Percentiles rank a stretch among this genome's conserved stretches.
Conservation (phyloP, 2,888 invertebrate species). For the Pammene fasciana region DNA sequence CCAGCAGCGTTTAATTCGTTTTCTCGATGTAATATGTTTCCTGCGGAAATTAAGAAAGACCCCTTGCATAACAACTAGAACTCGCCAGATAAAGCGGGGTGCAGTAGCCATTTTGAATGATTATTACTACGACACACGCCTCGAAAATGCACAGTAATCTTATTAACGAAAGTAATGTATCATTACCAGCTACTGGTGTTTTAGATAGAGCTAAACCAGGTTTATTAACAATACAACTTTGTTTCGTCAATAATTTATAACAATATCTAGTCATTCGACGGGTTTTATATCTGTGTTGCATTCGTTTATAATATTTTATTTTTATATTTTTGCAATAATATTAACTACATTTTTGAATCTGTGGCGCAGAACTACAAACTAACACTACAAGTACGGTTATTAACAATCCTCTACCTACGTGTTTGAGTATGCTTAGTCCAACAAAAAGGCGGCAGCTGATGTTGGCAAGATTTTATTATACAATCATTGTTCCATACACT, state of each 20-base stretch:
- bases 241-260: no score
- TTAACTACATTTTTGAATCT: no score
- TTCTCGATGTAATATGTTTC: conserved; percentile 48
- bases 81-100: conserved; percentile 46
- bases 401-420: neutral
- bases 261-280: no score
- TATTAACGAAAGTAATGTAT: conserved; percentile 1
- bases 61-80: conserved; percentile 52
- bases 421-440: no score
- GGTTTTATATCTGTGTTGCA: no score
- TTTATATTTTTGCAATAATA: no score
- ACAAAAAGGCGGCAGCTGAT: no score
- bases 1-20: conserved; percentile 30
- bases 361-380: no score
- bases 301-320: no score
- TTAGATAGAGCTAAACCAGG: neutral
- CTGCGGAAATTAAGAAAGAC: conserved; percentile 56
- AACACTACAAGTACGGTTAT: no score
- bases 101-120: conserved; percentile 31
- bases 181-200: conserved; percentile 2
- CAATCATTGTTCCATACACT: no score
- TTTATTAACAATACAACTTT: neutral
- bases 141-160: conserved; percentile 25
- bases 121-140: conserved; percentile 37
- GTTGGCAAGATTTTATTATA: no score